Conservation (phyloP, 2,888 invertebrate species). For the Anaspis maculata region DNA sequence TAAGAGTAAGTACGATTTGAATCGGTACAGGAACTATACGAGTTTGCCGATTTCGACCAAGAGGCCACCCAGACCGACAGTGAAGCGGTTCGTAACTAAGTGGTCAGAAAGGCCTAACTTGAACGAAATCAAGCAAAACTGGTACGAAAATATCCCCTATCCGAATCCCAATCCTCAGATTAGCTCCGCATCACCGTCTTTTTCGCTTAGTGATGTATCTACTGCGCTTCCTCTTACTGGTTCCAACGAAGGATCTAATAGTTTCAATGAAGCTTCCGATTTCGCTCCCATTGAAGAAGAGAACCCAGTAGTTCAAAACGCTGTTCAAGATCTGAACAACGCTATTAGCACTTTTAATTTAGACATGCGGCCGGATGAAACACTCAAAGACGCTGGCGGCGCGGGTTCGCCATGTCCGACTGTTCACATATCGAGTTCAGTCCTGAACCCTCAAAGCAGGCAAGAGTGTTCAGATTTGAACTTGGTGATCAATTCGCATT, state of each 20-base stretch:
- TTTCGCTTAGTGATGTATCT: conserved; percentile 20
- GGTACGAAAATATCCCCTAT: conserved; percentile 32
- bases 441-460: conserved; percentile 47
- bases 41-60: conserved; percentile 15
- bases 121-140: conserved; percentile 42
- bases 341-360: conserved; percentile 30
- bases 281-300: no score
- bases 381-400: conserved; percentile 16
- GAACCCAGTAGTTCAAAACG: conserved; percentile 10
- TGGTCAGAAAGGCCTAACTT: conserved; percentile 47
- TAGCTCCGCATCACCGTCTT: conserved; percentile 33
- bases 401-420: conserved; percentile 44
- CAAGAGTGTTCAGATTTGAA: conserved; percentile 63
- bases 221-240: conserved; percentile 4
- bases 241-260: conserved; percentile 5
- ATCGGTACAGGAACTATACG: no score
- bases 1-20: no score
- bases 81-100: conserved; percentile 44
- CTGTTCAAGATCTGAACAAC: conserved; percentile 15
- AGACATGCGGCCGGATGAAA: conserved; percentile 25
- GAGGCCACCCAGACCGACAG: conserved; percentile 26
- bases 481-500: conserved; percentile 61
- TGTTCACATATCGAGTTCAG: conserved; percentile 48
- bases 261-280: background rate
- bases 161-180: conserved; percentile 35